Base-by-base conservation (phyloP, 2,797 vertebrate genomes). In the Australoheros facetus region DNA sequence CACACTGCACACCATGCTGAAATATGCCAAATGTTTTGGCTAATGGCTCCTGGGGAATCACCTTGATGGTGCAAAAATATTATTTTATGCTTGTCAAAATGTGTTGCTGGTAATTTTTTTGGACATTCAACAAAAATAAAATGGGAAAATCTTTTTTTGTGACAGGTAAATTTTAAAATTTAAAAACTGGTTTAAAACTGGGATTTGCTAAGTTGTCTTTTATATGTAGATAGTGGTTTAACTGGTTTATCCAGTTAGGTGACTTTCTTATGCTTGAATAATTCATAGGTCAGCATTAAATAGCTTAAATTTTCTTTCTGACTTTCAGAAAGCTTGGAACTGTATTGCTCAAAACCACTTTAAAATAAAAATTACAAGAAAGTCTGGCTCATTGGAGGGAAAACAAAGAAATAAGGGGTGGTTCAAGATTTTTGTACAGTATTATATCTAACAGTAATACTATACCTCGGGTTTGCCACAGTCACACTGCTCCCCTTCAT, bases 401-500 rank as follows among this genome's bases (percentile, higher is more conserved):
- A 64, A 64, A 42, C 23, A 26, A 64, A 64, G 37, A 64, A 64
- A 64, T 45, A 13, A 64, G 60, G 37, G 60, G 10, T 45, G 37
- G 13, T 42, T 64, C 21, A 64, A 45, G 23, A 45, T 21, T 45
- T 45, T 4, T 45, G 21, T 23, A 66, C 39, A 66, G 21, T 45
- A 26, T 34, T 45, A 45, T 66, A 57, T 66, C 7, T 69, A 3
- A 26, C 30, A 32, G 7, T n/a, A 26, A 56, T 23, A 64, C 48
- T 51, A 12, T 81, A 98, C 97, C 96, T 96, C 12, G 0, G 95
- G 94, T 72, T 83, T 91, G 53, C 97, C 97, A 78, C 97, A 98
- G 92, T 98, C 97, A 48, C 97, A 98, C 81, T 98, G 89, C 82
- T 98, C 97, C 45, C 89, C 92, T 2, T 58, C 59, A 9, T 98